These are phyloP conservation scores for Neodiprion lecontei DNA, from an alignment of 1,140 invertebrate genomes.

Conservation along the genomic window DNA sequence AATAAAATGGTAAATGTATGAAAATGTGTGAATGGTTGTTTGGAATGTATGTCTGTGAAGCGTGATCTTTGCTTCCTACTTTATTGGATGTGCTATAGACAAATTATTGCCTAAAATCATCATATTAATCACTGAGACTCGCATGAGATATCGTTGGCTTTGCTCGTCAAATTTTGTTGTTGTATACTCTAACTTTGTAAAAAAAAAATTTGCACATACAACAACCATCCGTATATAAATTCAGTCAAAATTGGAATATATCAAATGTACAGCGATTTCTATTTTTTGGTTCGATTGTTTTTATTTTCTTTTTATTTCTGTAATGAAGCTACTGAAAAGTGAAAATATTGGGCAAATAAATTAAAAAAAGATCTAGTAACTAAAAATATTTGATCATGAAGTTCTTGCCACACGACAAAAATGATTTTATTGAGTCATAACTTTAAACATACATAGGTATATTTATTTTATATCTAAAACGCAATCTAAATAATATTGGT, in stretches of 20 bases:
- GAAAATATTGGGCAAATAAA: too few species aligned
- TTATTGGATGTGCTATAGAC: constrained; percentile 2
- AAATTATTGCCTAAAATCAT: constrained; percentile 1
- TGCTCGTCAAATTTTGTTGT: constrained; percentile 3
- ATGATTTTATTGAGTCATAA: neutral
- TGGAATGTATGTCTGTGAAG: neutral
- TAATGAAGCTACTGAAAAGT: too few species aligned
- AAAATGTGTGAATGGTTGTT: neutral
- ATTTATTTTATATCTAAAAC: constrained; percentile 3
- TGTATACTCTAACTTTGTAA: neutral
- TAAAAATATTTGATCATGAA: too few species aligned
- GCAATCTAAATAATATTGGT: neutral
- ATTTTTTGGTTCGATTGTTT: too few species aligned
- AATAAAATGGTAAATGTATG: neutral
- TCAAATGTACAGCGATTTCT: too few species aligned
- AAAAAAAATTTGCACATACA: neutral
- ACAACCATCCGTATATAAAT: neutral
- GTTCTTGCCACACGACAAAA: neutral
- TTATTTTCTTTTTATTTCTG: too few species aligned
- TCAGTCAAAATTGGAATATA: too few species aligned
- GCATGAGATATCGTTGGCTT: neutral
- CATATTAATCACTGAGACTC: neutral
- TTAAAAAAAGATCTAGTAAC: too few species aligned
- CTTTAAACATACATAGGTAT: neutral
- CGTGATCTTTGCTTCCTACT: neutral